Conservation (phyloP, 2,113 vertebrate genomes). For the Bombycilla garrulus region DNA sequence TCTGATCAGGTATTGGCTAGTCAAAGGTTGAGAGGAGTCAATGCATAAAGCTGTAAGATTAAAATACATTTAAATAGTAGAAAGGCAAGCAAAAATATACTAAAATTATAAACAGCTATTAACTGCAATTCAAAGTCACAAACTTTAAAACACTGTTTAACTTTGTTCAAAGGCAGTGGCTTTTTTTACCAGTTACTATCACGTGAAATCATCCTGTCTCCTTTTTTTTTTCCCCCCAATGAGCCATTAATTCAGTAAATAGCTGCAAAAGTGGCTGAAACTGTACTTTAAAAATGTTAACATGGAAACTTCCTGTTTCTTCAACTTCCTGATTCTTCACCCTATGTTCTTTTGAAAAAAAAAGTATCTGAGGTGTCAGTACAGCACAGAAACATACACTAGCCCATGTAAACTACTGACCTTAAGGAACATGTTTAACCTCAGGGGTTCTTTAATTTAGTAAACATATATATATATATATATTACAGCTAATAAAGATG, state of each 20-base stretch:
- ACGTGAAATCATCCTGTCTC: background rate
- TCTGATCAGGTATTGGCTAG: slow-evolving; percentile 82
- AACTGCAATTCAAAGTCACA: background rate
- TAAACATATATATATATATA: background rate
- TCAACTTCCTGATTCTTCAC: background rate
- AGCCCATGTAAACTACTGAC: background rate
- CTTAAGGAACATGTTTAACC: background rate
- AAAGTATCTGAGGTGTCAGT: background rate
- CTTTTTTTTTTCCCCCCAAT: background rate
- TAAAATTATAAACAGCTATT: background rate
- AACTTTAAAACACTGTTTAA: background rate
- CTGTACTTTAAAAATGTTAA: background rate
- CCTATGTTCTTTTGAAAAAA: background rate
- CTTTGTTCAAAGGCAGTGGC: background rate
- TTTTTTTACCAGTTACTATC: background rate
- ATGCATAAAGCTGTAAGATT: slow-evolving; percentile 78
- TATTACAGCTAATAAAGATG: background rate
- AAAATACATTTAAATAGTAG: slow-evolving; percentile 58
- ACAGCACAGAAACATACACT: background rate
- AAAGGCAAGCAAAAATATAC: background rate
- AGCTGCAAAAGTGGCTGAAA: background rate
- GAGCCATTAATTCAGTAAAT: background rate
- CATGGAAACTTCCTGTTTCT: background rate
- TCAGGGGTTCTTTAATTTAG: background rate
- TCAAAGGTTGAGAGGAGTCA: slow-evolving; percentile 78